Percentiles rank a stretch among this genome's conserved stretches.
These are phyloP conservation scores for Perizoma affinitatum DNA, from an alignment of 2,888 invertebrate species.

Conservation along the genomic window DNA sequence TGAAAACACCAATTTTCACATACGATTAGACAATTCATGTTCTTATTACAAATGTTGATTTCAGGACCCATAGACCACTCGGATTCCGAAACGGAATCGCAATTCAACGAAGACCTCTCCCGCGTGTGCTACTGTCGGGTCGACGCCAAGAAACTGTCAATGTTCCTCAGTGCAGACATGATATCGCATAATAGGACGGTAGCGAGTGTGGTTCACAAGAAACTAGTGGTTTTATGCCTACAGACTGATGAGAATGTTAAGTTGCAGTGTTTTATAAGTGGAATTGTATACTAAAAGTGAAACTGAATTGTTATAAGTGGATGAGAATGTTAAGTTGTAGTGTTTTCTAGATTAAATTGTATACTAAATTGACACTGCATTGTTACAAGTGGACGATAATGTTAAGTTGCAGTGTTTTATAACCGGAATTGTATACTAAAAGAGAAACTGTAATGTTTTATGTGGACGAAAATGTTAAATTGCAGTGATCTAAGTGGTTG, in stretches of 20 bases:
- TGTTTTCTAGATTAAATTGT: no score
- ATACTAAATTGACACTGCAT: no score
- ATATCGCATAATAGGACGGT: constrained; percentile 88
- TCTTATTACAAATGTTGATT: no score
- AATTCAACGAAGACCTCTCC: constrained; percentile 68
- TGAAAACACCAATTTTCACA: no score
- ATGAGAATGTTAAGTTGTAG: no score
- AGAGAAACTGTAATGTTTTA: constrained; percentile 61
- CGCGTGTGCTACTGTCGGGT: constrained; percentile 83
- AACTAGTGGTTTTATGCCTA: constrained; percentile 89
- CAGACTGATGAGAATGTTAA: constrained; percentile 89
- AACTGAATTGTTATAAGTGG: no score
- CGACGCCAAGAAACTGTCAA: constrained; percentile 91
- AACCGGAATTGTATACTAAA: constrained; percentile 84
- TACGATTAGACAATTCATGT: no score
- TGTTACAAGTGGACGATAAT: constrained; percentile 81
- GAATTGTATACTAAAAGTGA: constrained; percentile 82
- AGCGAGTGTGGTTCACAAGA: constrained; percentile 90
- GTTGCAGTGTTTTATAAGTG: constrained; percentile 92
- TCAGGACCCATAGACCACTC: constrained; percentile 77
- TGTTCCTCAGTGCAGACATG: constrained; percentile 91
- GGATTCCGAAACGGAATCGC: constrained; percentile 73
- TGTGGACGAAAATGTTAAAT: no score
- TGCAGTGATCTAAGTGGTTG: no score
- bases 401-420: constrained; percentile 92